Percentiles rank a stretch among this genome's conserved stretches.
phyloP scores from a whole-genome alignment of 2,888 invertebrate genomes.

The Agriopis marginaria region DNA sequence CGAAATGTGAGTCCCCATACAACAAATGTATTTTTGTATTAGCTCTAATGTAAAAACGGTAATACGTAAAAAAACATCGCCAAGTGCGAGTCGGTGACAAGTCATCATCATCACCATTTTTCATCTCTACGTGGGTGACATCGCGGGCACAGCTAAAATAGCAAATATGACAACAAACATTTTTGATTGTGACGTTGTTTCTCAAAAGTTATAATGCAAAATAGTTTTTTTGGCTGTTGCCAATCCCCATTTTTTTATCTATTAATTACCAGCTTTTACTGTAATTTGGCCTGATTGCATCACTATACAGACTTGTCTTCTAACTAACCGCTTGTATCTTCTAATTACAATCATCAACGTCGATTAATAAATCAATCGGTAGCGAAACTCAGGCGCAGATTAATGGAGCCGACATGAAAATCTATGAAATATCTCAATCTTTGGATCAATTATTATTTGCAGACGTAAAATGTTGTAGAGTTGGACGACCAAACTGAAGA shows the following conservation, averaged over 20 bases:
- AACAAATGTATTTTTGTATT: too few species aligned
- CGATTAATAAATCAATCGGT: conserved; percentile 44
- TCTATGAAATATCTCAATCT: conserved; percentile 50
- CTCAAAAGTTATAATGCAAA: background rate
- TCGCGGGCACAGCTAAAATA: background rate
- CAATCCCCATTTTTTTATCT: conserved; percentile 5
- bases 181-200: background rate
- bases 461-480: conserved; percentile 20
- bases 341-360: conserved; percentile 42
- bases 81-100: too few species aligned
- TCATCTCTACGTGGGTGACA: background rate
- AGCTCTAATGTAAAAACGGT: too few species aligned
- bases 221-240: conserved; percentile 2
- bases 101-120: too few species aligned
- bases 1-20: too few species aligned
- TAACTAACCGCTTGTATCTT: conserved; percentile 19
- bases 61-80: too few species aligned
- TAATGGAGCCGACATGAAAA: conserved; percentile 44
- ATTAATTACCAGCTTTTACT: conserved; percentile 23
- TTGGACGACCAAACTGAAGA: background rate
- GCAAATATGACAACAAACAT: background rate
- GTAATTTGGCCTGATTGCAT: conserved; percentile 26
- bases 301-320: conserved; percentile 20
- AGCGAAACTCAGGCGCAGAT: conserved; percentile 44
- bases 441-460: conserved; percentile 38